A percentile compares a stretch with the other conserved stretches of the same genome.
These are phyloP conservation scores for Druon quercuslanigerum DNA, from an alignment of 1,140 invertebrate genomes.

Conservation along the genomic window DNA sequence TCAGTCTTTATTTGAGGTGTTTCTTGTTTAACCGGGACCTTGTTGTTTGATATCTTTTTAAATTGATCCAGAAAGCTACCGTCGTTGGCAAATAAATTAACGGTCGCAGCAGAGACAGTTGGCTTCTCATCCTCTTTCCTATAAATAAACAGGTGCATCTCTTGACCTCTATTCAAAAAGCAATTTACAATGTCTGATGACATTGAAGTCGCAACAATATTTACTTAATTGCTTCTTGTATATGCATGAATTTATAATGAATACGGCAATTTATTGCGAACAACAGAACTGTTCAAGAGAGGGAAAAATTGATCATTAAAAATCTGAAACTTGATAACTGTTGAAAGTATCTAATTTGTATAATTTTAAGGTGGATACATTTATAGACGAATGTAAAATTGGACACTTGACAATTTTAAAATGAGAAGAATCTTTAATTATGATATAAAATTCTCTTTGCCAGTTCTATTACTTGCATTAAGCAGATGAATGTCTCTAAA, in stretches of 20 bases:
- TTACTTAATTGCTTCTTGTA: not conserved
- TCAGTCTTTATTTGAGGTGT: conserved; percentile 49
- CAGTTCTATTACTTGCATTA: too few relatives aligned
- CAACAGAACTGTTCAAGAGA: not conserved
- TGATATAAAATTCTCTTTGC: too few relatives aligned
- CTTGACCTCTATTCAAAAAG: conserved; percentile 48
- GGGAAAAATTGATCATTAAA: too few relatives aligned
- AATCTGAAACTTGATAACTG: too few relatives aligned
- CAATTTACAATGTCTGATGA: conserved; percentile 9
- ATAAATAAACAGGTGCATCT: conserved; percentile 59
- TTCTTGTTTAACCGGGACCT: conserved; percentile 46
- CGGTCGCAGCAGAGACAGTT: conserved; percentile 46
- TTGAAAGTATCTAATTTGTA: too few relatives aligned
- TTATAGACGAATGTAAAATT: too few relatives aligned
- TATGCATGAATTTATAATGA: not conserved
- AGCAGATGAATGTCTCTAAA: too few relatives aligned
- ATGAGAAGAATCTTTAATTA: too few relatives aligned
- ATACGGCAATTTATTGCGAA: conserved; percentile 19
- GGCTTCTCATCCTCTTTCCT: conserved; percentile 71
- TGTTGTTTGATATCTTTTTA: conserved; percentile 80
- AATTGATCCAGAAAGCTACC: conserved; percentile 88
- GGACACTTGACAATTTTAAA: too few relatives aligned
- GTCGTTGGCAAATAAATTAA: conserved; percentile 87
- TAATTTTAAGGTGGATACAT: too few relatives aligned
- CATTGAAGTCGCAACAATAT: conserved; percentile 30